Evolutionary conservation across 2,113 vertebrate genomes (phyloP), one percentile per base, ranked within the genome.

Genomic region (Plecotus auritus): DNA sequence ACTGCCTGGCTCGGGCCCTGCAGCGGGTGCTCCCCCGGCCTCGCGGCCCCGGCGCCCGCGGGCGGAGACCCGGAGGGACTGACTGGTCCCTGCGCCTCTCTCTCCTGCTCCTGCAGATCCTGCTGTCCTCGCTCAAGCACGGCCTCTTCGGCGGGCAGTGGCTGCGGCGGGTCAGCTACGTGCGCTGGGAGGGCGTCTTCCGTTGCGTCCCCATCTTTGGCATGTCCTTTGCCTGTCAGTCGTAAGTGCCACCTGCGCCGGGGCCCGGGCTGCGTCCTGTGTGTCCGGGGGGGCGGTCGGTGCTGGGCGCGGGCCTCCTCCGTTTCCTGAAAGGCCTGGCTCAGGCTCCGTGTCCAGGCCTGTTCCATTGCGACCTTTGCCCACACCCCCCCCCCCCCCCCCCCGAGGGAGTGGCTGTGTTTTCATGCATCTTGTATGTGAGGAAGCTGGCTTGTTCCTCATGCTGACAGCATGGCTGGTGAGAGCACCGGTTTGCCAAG

Each of bases 171-270:
- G 99, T 99, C 96, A 98, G 98, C 97, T 98, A 99, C 92, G 69
- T 99, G 49, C 99, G 99, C 97, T 99, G 99, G 99, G 99, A 99
- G 98, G 99, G 99, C 89, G 98, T 99, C 97, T 99, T 99, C 98
- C 99, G 99, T 98, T 99, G 99, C 98, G 98, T 99, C 98, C 99
- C 99, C 98, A 99, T 99, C 99, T 99, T 99, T 59, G 99, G 99
- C 98, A 99, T 99, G 99, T 99, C 99, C 80, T 99, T 99, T 94
- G 99, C 99, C 98, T 99, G 99, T 96, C 99, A 99, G 98, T 99
- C 99, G 99, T 99, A 98, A 99, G 99, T 99, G 98, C 98, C 72
- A 74, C 88, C 93, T 26, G 0, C 66, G 78, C 91, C 90, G 32
- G 91, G 90, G 47, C 91, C 35, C 7, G 4, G 30, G 37, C 1